Percentiles rank a stretch among this genome's conserved stretches.
Evolutionary conservation across 2,888 invertebrate genomes (phyloP).

Genomic region (Eubasilissa splendida): DNA sequence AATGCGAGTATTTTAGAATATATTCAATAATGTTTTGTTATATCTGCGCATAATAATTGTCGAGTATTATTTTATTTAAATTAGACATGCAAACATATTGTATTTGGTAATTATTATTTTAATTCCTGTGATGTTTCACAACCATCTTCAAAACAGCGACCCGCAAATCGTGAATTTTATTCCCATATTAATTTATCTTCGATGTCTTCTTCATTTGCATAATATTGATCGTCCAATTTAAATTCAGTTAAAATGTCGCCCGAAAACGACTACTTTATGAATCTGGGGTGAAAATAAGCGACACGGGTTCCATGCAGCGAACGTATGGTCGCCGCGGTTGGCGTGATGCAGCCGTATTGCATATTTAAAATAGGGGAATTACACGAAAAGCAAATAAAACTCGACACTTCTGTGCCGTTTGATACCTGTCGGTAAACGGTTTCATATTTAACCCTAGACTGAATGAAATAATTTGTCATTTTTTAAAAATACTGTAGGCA

Average conservation of each 20-base stretch:
- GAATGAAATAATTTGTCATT: not conserved
- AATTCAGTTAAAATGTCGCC: constrained; percentile 17
- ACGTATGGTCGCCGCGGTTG: not conserved
- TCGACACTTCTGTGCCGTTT: not conserved
- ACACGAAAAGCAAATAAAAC: constrained; percentile 36
- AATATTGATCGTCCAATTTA: not conserved
- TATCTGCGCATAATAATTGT: not conserved
- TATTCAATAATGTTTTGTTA: not conserved
- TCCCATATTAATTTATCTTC: not conserved
- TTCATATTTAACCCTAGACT: constrained; percentile 5
- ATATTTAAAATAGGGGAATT: constrained; percentile 28
- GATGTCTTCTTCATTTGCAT: constrained; percentile 10
- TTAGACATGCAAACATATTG: not conserved
- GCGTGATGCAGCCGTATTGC: constrained; percentile 38
- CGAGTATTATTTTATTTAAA: not conserved
- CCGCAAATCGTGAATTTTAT: not conserved
- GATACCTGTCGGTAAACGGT: constrained; percentile 18
- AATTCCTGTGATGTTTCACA: not conserved
- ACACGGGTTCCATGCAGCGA: not conserved
- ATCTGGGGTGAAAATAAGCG: not conserved
- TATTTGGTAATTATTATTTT: not conserved
- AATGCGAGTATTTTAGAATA: no score
- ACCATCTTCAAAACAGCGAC: not conserved
- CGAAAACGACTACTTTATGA: not conserved
- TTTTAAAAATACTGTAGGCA: no score